phyloP scores from a whole-genome alignment of 2,888 invertebrate species.

The Subacronicta megacephala region DNA sequence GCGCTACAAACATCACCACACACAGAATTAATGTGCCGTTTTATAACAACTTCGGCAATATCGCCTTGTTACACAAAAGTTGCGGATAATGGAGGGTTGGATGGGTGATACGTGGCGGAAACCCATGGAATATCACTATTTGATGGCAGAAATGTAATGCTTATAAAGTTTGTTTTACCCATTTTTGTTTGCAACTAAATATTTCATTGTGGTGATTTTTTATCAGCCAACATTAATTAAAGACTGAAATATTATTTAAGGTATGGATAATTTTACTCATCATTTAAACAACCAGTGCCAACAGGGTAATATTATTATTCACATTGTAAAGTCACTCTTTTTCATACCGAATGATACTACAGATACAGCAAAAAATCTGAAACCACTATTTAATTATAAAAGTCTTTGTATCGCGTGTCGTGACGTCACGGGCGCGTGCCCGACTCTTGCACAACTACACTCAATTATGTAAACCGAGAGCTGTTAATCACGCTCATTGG shows the following conservation, averaged over 20 bases:
- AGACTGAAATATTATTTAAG: too few relatives aligned
- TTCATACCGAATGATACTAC: neutral
- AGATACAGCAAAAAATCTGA: neutral
- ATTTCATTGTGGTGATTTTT: too few relatives aligned
- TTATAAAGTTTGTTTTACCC: too few relatives aligned
- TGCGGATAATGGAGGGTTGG: conserved; percentile 6
- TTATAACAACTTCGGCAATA: conserved; percentile 35
- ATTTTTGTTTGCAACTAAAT: too few relatives aligned
- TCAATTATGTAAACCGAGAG: neutral
- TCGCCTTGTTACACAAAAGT: conserved; percentile 25
- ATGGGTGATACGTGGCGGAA: neutral
- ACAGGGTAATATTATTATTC: too few relatives aligned
- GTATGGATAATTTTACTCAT: too few relatives aligned
- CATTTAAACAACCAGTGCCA: too few relatives aligned
- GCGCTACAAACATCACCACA: conserved; percentile 39
- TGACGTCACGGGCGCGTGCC: conserved; percentile 22
- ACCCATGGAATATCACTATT: neutral
- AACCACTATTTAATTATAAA: neutral
- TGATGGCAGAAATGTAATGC: neutral
- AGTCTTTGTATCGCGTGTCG: neutral
- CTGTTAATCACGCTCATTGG: conserved; percentile 16
- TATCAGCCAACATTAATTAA: too few relatives aligned
- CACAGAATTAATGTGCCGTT: conserved; percentile 37
- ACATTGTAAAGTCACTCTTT: too few relatives aligned
- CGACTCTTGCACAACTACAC: neutral